These are phyloP conservation scores for Vanacampus margaritifer DNA, from an alignment of 2,113 vertebrate species.

Conservation along the genomic window DNA sequence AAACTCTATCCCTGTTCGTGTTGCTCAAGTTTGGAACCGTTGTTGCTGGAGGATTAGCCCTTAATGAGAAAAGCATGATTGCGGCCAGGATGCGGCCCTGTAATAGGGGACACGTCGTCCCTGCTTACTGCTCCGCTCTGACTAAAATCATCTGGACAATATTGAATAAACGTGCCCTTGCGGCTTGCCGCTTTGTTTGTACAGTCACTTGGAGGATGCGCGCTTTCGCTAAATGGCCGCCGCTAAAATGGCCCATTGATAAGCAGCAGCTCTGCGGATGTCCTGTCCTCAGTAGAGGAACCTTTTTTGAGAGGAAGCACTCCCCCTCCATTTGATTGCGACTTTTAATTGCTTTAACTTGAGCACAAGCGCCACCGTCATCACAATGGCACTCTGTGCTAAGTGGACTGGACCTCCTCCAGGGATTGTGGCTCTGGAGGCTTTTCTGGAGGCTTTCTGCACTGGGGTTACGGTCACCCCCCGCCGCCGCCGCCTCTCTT, in stretches of 20 bases:
- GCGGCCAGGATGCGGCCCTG: conserved; percentile 14
- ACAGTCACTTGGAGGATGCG: conserved; percentile 19
- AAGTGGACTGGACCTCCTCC: conserved; percentile 51
- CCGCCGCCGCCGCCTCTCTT: conserved; percentile 29
- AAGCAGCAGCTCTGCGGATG: conserved; percentile 61
- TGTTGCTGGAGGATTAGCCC: background rate
- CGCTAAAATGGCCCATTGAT: conserved; percentile 68
- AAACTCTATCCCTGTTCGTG: background rate
- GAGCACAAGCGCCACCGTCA: conserved; percentile 9
- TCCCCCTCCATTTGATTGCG: conserved; percentile 55
- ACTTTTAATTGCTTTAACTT: conserved; percentile 62
- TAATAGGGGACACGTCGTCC: conserved; percentile 55
- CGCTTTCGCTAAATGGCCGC: background rate
- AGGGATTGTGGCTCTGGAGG: conserved; percentile 68
- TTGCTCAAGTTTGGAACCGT: background rate
- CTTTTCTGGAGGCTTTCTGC: conserved; percentile 20
- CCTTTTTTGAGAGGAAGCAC: conserved; percentile 53
- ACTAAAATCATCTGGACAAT: conserved; percentile 58
- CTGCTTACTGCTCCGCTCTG: conserved; percentile 47
- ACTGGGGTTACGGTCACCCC: conserved; percentile 67
- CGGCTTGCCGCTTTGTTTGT: conserved; percentile 39
- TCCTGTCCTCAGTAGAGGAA: conserved; percentile 55
- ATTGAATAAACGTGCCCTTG: conserved; percentile 32
- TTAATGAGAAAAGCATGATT: conserved; percentile 52
- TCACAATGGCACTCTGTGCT: conserved; percentile 5